Percentiles rank a stretch among this genome's conserved stretches.
Evolutionary conservation across 2,888 invertebrate species (phyloP).

Genomic region (Leptinotarsa rubiginosa): DNA sequence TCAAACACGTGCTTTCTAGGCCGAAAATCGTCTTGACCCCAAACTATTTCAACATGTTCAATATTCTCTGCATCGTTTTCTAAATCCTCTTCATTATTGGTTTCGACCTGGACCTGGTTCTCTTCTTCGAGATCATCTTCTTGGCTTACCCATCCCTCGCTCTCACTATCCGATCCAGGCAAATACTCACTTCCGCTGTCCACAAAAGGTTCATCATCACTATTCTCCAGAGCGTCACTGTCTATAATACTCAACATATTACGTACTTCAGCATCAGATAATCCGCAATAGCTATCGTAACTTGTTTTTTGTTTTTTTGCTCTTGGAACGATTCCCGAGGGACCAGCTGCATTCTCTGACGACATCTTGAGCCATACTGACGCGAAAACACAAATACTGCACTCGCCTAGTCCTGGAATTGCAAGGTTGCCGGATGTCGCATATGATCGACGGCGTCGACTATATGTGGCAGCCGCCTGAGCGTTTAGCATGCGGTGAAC

Average conservation of each 20-base stretch:
- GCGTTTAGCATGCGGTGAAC: constrained; percentile 35
- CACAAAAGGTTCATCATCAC: constrained; percentile 31
- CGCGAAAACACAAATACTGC: constrained; percentile 26
- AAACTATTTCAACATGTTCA: constrained; percentile 27
- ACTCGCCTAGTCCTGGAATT: constrained; percentile 21
- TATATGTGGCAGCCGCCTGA: constrained; percentile 32
- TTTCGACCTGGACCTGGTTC: constrained; percentile 20
- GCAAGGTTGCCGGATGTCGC: constrained; percentile 35
- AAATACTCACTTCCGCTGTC: constrained; percentile 32
- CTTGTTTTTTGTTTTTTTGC: constrained; percentile 26
- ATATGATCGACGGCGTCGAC: constrained; percentile 33
- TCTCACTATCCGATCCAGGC: constrained; percentile 27
- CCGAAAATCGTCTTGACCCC: constrained; percentile 23
- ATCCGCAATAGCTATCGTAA: constrained; percentile 5
- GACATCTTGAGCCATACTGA: constrained; percentile 23
- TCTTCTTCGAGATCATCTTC: constrained; percentile 27
- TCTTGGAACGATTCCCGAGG: constrained; percentile 17
- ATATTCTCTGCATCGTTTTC: constrained; percentile 27
- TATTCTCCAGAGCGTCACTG: constrained; percentile 19
- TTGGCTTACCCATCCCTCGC: constrained; percentile 31
- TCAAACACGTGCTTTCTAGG: constrained; percentile 16
- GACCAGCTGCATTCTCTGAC: constrained; percentile 23
- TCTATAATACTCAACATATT: constrained; percentile 30
- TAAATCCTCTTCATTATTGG: constrained; percentile 25
- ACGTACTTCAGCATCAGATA: constrained; percentile 25